Base-by-base conservation (phyloP, 2,113 vertebrate genomes). In the Nipponia nippon region DNA sequence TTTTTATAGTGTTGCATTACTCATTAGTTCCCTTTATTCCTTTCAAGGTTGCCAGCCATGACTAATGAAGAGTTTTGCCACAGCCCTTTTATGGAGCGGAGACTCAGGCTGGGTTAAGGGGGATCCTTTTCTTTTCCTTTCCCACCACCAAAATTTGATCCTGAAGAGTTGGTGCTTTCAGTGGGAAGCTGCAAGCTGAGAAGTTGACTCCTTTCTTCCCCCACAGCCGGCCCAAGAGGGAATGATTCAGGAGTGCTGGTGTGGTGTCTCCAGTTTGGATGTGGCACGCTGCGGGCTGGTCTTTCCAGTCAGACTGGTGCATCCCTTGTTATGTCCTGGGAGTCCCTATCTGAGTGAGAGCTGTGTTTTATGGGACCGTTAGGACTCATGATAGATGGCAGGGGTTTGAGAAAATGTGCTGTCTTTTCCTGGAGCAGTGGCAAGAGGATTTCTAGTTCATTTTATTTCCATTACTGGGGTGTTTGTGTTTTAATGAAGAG, bases 51-150 rank as follows among this genome's bases (percentile, higher is more conserved):
- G 66, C 93, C 71, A 80, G 83, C 69, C 85, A 3, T 81, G 89
- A 93, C 78, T 95, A 94, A 95, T 42, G 82, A 83, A 46, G 87
- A 49, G 87, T 89, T 95, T 75, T 87, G 83, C 87, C 65, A 81
- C 73, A 75, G 66, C 50, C 42, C 55, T 62, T n/a, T 26, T 17
- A 7, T 34, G 61, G 86, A 66, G 50, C 16, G 55, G 86, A 55
- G 90, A 5, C 59, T 70, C 19, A 3, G 16, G 30, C 21, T 73
- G 85, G 17, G 21, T 87, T 50, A 72, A 55, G 52, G 17, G n/a
- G 16, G 14, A 18, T 3, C 22, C 50, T 81, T 44, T 4, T 32
- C 21, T 66, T 46, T 32, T 14, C 27, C 38, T 71, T 55, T 16
- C 30, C 13, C 38, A 7, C 6, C 52, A 27, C 29, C 29, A 23